phyloP scores from a whole-genome alignment of 2,888 invertebrate species.

The Drosophila niveifrons region DNA sequence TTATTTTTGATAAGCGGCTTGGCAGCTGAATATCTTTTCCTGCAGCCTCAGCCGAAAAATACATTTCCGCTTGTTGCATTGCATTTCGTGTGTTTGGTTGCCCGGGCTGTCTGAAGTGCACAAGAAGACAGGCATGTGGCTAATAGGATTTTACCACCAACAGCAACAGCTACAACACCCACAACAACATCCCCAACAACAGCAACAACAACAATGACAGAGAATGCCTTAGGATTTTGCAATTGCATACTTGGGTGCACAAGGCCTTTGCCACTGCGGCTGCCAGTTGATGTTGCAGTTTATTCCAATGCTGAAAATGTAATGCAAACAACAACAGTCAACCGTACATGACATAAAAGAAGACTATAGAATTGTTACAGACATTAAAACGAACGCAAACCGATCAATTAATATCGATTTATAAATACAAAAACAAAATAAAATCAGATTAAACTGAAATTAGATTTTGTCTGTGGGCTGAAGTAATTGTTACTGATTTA shows the following conservation, averaged over 20 bases:
- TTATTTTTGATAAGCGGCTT: conserved; percentile 67
- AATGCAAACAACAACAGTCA: conserved; percentile 6
- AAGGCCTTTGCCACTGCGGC: conserved; percentile 47
- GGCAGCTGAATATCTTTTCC: conserved; percentile 57
- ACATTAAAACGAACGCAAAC: conserved; percentile 7
- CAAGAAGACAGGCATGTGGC: conserved; percentile 70
- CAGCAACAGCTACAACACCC: conserved; percentile 28
- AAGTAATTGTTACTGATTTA: too few species aligned
- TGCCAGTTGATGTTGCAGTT: conserved; percentile 60
- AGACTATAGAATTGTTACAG: conserved; percentile 4
- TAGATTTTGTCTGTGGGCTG: too few species aligned
- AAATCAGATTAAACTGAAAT: too few species aligned
- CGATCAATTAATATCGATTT: conserved; percentile 13
- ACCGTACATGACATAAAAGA: background rate
- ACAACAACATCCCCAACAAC: conserved; percentile 23
- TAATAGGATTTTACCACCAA: conserved; percentile 71
- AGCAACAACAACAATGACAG: conserved; percentile 42
- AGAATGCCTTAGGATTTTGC: conserved; percentile 57
- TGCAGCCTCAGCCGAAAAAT: conserved; percentile 57
- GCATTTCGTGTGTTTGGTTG: conserved; percentile 42
- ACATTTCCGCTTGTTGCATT: conserved; percentile 69
- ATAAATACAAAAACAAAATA: too few species aligned
- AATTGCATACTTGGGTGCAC: conserved; percentile 71
- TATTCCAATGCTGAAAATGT: conserved; percentile 36
- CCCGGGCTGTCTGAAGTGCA: conserved; percentile 56